phyloP scores from a whole-genome alignment of 2,888 invertebrate genomes.

The Lottia gigantea region DNA sequence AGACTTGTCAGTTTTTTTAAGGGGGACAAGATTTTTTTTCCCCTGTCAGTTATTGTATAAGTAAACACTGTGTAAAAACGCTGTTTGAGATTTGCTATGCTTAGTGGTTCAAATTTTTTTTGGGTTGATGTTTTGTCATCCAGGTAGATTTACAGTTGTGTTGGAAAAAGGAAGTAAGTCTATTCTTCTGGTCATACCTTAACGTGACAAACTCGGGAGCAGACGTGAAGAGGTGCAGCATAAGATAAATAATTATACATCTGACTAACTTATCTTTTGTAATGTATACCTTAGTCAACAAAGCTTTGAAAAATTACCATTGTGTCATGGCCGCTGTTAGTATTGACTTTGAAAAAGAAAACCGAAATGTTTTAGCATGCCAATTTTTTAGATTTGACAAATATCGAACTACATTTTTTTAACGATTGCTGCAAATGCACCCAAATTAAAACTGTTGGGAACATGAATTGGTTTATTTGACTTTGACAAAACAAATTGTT shows the following conservation, averaged over 20 bases:
- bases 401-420: background rate
- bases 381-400: background rate
- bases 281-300: background rate
- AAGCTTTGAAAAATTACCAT: slow-evolving; percentile 7
- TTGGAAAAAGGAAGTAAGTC: background rate
- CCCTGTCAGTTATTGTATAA: too few species aligned
- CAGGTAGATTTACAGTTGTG: too few species aligned
- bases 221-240: background rate
- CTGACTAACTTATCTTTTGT: slow-evolving; percentile 10
- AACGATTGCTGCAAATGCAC: background rate
- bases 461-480: background rate
- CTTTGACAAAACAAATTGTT: background rate
- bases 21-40: too few species aligned
- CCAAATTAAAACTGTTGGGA: background rate
- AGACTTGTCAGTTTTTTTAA: background rate
- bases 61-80: too few species aligned
- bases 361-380: background rate
- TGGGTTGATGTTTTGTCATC: too few species aligned
- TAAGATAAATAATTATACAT: slow-evolving; percentile 4
- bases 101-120: too few species aligned
- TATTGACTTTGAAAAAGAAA: slow-evolving; percentile 3
- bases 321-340: background rate
- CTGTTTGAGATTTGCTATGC: too few species aligned
- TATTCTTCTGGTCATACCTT: background rate
- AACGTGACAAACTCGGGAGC: background rate